Base-by-base conservation (phyloP, 1,140 invertebrate genomes). In the Steinernema khuongi region DNA sequence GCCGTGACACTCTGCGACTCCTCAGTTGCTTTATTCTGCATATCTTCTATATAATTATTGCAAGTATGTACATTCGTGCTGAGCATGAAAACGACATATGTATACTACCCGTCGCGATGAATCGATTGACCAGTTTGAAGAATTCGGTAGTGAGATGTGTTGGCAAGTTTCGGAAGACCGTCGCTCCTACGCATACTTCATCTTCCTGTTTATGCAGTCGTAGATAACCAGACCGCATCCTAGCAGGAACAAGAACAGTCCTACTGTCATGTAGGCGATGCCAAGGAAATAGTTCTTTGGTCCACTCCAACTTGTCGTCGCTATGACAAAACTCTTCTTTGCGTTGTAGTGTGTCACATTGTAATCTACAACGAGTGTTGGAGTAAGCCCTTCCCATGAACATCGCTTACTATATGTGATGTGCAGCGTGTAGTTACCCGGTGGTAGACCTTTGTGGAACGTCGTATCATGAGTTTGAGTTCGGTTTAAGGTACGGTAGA, bases 261-360 rank as follows among this genome's bases (percentile, higher is more conserved):
- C 96, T 1, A 98, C 94, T 19, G 95, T 92, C 77, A 99, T 94
- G 85, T 99, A 99, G 22, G 95, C 94, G 79, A 96, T 94, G 14
- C 96, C 96, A 28, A 98, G 88, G 87, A 98, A 98, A 28, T 92
- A 92, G 88, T 98, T 98, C 87, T 96, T 97, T 1, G 95, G 95
- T 71, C 96, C 96, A 0, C 97, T 87, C 77, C 97, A 89, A 0
- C 94, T 96, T 0, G 94, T 97, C n/a, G 94, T 98, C 18, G 95
- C 95, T 77, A 98, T 88, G 77, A 99, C 93, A 88, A 99, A 91
- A 50, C 90, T 89, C 87, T 99, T 99, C 14, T 89, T 91, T 0
- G 95, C 96, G 83, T 93, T 90, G 88, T 98, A 99, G n/a, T 90
- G 88, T 7, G 89, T 90, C 1, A 98, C 95, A 26, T 92, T 90